Percentiles rank a stretch among this genome's conserved stretches.
phyloP scores from a whole-genome alignment of 1,140 invertebrate genomes.

The Drosophila melanica region DNA sequence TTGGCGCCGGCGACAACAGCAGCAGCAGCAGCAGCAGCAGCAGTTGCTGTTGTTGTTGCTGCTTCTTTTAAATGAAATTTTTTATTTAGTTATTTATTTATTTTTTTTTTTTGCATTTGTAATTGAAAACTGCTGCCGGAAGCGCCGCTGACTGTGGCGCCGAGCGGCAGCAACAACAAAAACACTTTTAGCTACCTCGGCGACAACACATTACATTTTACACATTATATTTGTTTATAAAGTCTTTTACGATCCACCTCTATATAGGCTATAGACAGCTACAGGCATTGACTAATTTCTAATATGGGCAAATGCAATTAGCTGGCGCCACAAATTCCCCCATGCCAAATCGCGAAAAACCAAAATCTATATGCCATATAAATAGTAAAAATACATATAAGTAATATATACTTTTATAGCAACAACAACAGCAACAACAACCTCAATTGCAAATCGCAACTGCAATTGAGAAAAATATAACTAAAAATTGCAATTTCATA shows the following conservation, averaged over 20 bases:
- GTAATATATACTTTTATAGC: constrained; percentile 42
- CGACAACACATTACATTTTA: neutral
- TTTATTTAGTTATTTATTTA: neutral
- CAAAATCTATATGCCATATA: constrained; percentile 23
- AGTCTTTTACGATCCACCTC: neutral
- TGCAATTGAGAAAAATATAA: constrained; percentile 4
- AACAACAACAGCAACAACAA: constrained; percentile 27
- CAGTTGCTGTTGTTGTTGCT: constrained; percentile 12
- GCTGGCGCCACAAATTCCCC: constrained; percentile 38
- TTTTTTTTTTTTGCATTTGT: constrained; percentile 9
- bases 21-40: constrained; percentile 35
- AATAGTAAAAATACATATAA: constrained; percentile 10
- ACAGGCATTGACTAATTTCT: constrained; percentile 40
- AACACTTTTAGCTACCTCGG: neutral
- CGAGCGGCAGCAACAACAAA: neutral
- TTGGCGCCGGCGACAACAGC: constrained; percentile 59
- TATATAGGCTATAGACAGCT: constrained; percentile 24
- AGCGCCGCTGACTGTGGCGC: constrained; percentile 27
- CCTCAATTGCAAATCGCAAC: constrained; percentile 35
- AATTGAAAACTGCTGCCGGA: constrained; percentile 35
- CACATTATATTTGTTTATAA: neutral
- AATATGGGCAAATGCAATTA: constrained; percentile 54
- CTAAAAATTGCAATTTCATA: constrained; percentile 1
- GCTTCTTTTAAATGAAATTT: constrained; percentile 11
- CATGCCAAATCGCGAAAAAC: constrained; percentile 17